These are phyloP conservation scores for Xanthorhoe designata DNA, from an alignment of 2,888 invertebrate species.

Conservation along the genomic window DNA sequence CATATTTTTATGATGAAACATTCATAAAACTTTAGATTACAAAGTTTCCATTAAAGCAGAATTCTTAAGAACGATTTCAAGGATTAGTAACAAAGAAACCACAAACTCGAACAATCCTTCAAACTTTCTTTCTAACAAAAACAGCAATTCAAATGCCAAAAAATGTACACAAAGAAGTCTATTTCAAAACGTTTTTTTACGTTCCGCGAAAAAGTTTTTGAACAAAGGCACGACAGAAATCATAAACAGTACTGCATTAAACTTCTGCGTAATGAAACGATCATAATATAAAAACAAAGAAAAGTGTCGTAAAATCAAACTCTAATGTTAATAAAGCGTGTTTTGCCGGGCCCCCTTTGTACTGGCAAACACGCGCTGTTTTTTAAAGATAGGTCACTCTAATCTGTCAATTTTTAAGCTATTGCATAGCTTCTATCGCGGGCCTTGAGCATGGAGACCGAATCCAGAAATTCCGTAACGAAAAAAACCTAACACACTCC, in stretches of 20 bases:
- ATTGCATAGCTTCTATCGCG: too few species aligned
- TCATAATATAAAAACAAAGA: constrained; percentile 58
- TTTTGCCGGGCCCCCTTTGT: constrained; percentile 50
- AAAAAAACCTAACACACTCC: too few species aligned
- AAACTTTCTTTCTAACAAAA: constrained; percentile 25
- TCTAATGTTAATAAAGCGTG: constrained; percentile 59
- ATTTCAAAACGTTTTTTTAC: constrained; percentile 22
- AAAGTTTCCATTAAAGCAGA: not conserved
- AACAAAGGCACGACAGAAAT: constrained; percentile 36
- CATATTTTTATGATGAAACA: too few species aligned
- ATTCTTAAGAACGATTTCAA: not conserved
- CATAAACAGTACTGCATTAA: constrained; percentile 37
- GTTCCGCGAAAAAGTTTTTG: constrained; percentile 29
- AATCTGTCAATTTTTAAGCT: too few species aligned
- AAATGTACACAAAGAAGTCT: constrained; percentile 20
- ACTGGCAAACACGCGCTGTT: constrained; percentile 35
- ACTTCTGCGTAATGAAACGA: constrained; percentile 36
- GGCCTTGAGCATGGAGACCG: too few species aligned
- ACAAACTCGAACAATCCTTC: not conserved
- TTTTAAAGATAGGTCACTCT: constrained; percentile 12
- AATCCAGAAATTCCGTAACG: too few species aligned
- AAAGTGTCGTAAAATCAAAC: constrained; percentile 56
- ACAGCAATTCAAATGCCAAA: constrained; percentile 24
- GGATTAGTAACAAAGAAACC: not conserved
- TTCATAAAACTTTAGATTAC: not conserved